Percentiles rank a stretch among this genome's conserved stretches.
phyloP scores from a whole-genome alignment of 1,140 invertebrate species.

The Brachionus sp. region DNA sequence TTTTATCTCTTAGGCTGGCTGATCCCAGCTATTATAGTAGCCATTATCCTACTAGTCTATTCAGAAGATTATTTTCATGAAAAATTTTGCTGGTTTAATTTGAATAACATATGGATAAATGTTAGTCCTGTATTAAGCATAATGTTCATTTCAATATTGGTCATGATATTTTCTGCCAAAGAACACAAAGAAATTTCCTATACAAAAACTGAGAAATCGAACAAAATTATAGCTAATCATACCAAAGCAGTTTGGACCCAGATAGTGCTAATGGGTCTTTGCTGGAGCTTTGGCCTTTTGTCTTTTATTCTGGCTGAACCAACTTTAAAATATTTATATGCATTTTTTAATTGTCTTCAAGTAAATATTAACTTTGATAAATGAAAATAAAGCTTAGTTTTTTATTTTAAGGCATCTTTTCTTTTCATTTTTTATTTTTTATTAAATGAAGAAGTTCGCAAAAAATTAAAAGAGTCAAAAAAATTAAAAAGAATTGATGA shows the following conservation, averaged over 20 bases:
- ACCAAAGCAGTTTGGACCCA: slow-evolving; percentile 59
- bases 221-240: slow-evolving; percentile 57
- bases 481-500: background rate
- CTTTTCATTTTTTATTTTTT: slow-evolving; percentile 56
- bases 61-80: slow-evolving; percentile 54
- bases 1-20: slow-evolving; percentile 60
- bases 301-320: slow-evolving; percentile 53
- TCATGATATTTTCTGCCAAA: slow-evolving; percentile 60
- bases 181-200: slow-evolving; percentile 61
- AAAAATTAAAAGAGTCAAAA: background rate
- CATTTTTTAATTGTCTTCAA: slow-evolving; percentile 57
- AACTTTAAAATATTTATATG: slow-evolving; percentile 57
- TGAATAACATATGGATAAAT: slow-evolving; percentile 43
- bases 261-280: slow-evolving; percentile 54
- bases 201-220: slow-evolving; percentile 60
- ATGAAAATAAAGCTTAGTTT: too few species aligned
- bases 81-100: slow-evolving; percentile 51
- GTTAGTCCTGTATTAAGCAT: slow-evolving; percentile 8
- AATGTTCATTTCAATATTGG: slow-evolving; percentile 52
- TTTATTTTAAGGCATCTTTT: slow-evolving; percentile 52
- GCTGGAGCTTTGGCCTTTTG: slow-evolving; percentile 57
- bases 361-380: slow-evolving; percentile 48
- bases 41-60: slow-evolving; percentile 55
- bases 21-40: slow-evolving; percentile 56
- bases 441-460: slow-evolving; percentile 54